phyloP scores from a whole-genome alignment of 2,113 vertebrate genomes.

The Phrynocephalus versicolor region DNA sequence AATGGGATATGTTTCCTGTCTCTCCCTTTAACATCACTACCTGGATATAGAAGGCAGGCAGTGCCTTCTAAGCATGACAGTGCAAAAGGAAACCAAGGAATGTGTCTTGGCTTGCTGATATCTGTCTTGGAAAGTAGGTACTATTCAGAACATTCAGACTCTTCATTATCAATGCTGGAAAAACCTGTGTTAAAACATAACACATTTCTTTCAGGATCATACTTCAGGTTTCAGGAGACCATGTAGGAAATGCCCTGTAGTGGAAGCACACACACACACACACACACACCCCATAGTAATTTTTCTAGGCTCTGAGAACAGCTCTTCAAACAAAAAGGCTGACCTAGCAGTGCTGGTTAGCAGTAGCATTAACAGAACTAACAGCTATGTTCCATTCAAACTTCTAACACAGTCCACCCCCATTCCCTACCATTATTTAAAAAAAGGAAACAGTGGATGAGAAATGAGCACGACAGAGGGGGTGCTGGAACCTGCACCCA shows the following conservation, averaged over 20 bases:
- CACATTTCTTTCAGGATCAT: too few species aligned
- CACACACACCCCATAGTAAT: too few species aligned
- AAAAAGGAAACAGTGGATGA: not conserved
- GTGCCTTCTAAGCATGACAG: not conserved
- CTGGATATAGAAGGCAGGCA: not conserved
- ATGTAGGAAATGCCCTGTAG: too few species aligned
- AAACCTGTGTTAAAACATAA: not conserved
- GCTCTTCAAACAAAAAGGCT: not conserved
- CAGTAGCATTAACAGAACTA: too few species aligned
- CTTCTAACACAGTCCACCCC: too few species aligned
- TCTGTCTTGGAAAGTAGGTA: not conserved
- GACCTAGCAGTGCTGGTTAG: not conserved
- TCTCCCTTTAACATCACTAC: not conserved
- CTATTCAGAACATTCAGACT: not conserved
- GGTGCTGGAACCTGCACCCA: too few species aligned
- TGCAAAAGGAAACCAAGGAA: constrained; percentile 11
- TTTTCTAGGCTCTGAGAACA: not conserved
- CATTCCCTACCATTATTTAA: not conserved
- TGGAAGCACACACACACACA: too few species aligned
- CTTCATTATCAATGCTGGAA: not conserved
- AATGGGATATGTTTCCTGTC: not conserved
- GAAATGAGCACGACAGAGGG: too few species aligned
- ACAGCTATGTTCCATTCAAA: not conserved
- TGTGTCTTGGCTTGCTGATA: not conserved
- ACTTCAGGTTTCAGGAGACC: too few species aligned